Evolutionary conservation across 2,888 invertebrate species (phyloP).

Genomic region (Pandemis cinnamomeana): DNA sequence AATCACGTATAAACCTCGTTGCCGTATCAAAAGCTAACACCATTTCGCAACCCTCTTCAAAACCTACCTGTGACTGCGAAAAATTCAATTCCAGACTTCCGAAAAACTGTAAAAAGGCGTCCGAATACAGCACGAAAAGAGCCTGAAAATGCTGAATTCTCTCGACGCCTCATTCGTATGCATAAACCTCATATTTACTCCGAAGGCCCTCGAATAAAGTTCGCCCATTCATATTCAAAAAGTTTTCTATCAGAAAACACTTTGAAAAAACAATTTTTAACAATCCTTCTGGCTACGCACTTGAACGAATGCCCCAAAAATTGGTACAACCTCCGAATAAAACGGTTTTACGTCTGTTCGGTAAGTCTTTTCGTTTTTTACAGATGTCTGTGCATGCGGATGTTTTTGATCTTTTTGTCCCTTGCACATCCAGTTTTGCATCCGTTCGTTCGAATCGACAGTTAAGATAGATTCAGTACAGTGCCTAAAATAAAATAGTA

Average conservation of each 20-base stretch:
- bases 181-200: slow-evolving; percentile 3
- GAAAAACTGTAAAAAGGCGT: background rate
- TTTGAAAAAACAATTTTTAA: slow-evolving; percentile 27
- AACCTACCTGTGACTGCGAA: background rate
- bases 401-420: background rate
- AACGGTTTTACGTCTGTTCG: background rate
- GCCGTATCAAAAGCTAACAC: too few species aligned
- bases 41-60: too few species aligned
- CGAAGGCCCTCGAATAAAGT: background rate
- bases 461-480: too few species aligned
- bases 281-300: slow-evolving; percentile 6
- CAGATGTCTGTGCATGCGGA: background rate
- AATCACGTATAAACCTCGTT: too few species aligned
- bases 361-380: background rate
- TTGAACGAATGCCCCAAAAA: background rate
- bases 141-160: background rate
- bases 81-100: background rate
- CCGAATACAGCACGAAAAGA: background rate
- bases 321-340: background rate
- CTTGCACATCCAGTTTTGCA: background rate
- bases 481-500: too few species aligned
- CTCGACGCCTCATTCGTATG: background rate
- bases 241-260: slow-evolving; percentile 11
- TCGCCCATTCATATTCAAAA: slow-evolving; percentile 9
- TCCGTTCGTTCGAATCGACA: background rate